Evolutionary conservation across 2,113 vertebrate species (phyloP).

Genomic region (Arothron firmamentum): DNA sequence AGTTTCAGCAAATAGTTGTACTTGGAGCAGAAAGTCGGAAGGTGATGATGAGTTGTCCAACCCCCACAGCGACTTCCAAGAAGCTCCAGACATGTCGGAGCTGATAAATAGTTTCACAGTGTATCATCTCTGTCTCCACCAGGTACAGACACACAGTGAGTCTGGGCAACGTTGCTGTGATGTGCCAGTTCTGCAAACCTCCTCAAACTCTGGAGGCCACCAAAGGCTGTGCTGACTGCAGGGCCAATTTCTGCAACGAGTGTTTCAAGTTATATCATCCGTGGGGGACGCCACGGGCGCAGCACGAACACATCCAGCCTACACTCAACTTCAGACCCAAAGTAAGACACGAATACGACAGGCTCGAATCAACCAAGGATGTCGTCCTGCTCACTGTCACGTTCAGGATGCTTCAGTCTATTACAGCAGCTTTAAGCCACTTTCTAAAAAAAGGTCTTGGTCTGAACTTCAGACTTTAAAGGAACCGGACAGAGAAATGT

Average conservation of each 20-base stretch:
- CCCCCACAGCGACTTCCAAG: too few relatives aligned
- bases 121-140: neutral
- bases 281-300: conserved; percentile 94
- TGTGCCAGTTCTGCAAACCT: conserved; percentile 93
- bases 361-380: too few relatives aligned
- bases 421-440: too few relatives aligned
- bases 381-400: too few relatives aligned
- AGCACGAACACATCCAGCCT: conserved; percentile 90
- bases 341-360: conserved; percentile 64
- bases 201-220: conserved; percentile 89
- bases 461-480: too few relatives aligned
- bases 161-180: conserved; percentile 79
- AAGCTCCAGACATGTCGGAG: too few relatives aligned
- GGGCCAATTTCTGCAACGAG: conserved; percentile 92
- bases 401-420: too few relatives aligned
- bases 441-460: too few relatives aligned
- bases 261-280: conserved; percentile 98
- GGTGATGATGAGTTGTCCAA: neutral
- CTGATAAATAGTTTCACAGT: too few relatives aligned
- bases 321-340: conserved; percentile 95
- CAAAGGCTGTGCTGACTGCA: conserved; percentile 94
- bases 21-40: conserved; percentile 11
- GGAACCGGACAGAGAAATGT: too few relatives aligned
- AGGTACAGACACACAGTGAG: conserved; percentile 79
- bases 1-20: neutral